Base-by-base conservation (phyloP, 2,797 vertebrate species). In the Malurus splendens region DNA sequence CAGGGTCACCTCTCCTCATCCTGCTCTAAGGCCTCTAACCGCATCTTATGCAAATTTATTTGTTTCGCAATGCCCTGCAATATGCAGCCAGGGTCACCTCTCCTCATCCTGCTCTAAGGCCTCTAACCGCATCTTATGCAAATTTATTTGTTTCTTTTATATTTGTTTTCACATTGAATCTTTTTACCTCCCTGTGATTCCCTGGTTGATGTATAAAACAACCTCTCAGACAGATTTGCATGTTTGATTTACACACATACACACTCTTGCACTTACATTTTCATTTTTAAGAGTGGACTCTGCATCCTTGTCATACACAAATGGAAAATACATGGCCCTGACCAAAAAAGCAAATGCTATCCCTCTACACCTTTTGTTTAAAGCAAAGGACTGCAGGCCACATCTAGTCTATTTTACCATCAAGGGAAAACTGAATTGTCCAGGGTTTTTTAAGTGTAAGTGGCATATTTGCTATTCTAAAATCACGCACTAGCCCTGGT, bases 51-150 rank as follows among this genome's bases (percentile, higher is more conserved):
- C 2, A 55, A 22, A 66, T 52, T 14, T 72, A 3, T 41, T 33
- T 47, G 5, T 30, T 84, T 75, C 14, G n/a, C n/a, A n/a, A n/a
- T n/a, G n/a, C n/a, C n/a, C n/a, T n/a, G n/a, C n/a, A 36, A 23
- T 18, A 32, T 7, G 3, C 22, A 68, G 2, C 2, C 25, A 25
- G 12, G 6, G 12, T 64, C 18, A 30, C 4, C 42, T 13, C 4
- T 87, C 20, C 19, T 68, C 8, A 60, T 12, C 27, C 4, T 68
- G 8, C 7, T 57, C 30, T 39, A 66, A 70, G 33, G 4, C 9
- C 10, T 71, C 25, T 72, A 18, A 1, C 8, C 1, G 0, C 1
- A 45, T 4, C 5, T 50, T 45, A 70, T 39, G 36, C 2, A 55
- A 22, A 66, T 52, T 14, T 72, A 3, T 41, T 33, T 47, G 5